Base-by-base conservation (phyloP, 2,888 invertebrate genomes). In the Erpobdella octoculata region DNA sequence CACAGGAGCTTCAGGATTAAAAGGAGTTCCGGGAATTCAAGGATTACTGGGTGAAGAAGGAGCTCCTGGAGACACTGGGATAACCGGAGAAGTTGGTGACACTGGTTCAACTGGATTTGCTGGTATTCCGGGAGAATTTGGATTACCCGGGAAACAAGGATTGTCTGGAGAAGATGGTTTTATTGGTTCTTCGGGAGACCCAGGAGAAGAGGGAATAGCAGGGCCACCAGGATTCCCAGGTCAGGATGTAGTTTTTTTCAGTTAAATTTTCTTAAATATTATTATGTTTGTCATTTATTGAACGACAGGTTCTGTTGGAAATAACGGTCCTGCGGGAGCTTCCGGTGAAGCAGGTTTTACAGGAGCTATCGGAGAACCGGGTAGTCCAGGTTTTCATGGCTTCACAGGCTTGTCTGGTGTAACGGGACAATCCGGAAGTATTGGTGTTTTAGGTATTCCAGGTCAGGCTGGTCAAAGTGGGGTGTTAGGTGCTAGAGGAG, bases 401-500 rank as follows among this genome's bases (percentile, higher is more conserved):
- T 37, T 41, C 6, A 59, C 37, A n/a, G 73, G 71, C 3, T 18
- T 28, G 33, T 2, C 36, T 37, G 73, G 74, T 33, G 31, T 35
- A 25, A 8, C 64, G 48, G 74, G 74, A 53, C 35, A 12, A 41
- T 35, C 53, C 35, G 76, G 76, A 71, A 21, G 36, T 28, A 59
- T 71, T n/a, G 75, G 75, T 25, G 61, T 70, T 38, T 25, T 38
- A 36, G 75, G 75, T 41, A 48, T 64, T 18, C 8, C 35, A 33
- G 75, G 75, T 21, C 69, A 62, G 31, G 41, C 67, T 21, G 75
- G n/a, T n/a, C n/a, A n/a, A n/a, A n/a, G n/a, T n/a, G n/a, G n/a
- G n/a, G n/a, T n/a, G n/a, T n/a, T n/a, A n/a, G n/a, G 75, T 36
- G 38, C 61, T 37, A 2, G 69, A 21, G 75, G 75, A 46, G 72